A percentile compares a stretch with the other conserved stretches of the same genome.
Conservation (phyloP, 2,113 vertebrate genomes). For the Promerops cafer region DNA sequence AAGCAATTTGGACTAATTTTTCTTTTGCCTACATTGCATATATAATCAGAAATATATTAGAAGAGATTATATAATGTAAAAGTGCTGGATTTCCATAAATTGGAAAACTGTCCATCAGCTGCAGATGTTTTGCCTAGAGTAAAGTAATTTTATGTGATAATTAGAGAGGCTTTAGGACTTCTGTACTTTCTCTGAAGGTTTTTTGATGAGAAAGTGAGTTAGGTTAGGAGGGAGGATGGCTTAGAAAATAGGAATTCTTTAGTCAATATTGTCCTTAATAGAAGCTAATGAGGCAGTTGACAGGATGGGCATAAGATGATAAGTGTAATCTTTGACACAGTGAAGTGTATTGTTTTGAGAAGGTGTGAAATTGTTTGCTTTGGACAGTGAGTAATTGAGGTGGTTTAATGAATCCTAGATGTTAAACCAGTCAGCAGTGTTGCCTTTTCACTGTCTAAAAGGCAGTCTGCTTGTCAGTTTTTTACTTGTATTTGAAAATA, state of each 20-base stretch:
- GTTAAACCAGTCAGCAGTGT: not conserved
- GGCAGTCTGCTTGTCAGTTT: not conserved
- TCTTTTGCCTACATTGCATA: not conserved
- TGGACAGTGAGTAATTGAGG: not conserved
- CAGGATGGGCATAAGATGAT: not conserved
- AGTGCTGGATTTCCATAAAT: not conserved
- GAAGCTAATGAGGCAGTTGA: conserved; percentile 8
- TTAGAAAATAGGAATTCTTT: conserved; percentile 42
- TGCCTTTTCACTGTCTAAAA: not conserved
- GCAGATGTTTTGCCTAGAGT: not conserved
- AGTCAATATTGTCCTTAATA: conserved; percentile 28
- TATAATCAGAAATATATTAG: not conserved
- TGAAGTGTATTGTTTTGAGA: not conserved
- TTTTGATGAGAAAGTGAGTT: not conserved
- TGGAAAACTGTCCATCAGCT: not conserved
- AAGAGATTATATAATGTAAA: not conserved
- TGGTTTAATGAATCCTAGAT: not conserved
- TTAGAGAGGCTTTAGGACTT: not conserved
- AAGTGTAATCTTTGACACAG: not conserved
- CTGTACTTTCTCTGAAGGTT: not conserved
- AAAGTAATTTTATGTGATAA: not conserved
- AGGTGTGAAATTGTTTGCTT: not conserved
- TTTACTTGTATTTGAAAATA: not conserved
- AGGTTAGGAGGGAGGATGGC: not conserved
- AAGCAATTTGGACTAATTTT: not conserved